Percentiles rank a stretch among this genome's conserved stretches.
Conservation (phyloP, 2,888 invertebrate genomes). For the Epistrophe eligans region DNA sequence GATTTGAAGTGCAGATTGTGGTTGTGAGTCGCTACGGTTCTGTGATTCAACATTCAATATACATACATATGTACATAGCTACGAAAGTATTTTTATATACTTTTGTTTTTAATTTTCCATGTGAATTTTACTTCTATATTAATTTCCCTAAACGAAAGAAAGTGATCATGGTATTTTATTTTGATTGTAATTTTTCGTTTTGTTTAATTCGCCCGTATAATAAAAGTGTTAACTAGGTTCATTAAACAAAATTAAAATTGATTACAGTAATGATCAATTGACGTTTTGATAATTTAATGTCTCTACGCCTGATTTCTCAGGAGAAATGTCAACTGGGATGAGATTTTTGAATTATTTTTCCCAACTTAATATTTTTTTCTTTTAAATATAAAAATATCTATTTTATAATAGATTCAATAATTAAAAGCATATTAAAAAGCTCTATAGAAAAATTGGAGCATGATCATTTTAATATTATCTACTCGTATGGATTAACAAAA, state of each 20-base stretch:
- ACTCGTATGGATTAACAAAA: too few relatives aligned
- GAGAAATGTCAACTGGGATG: too few relatives aligned
- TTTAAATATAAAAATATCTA: too few relatives aligned
- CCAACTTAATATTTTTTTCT: too few relatives aligned
- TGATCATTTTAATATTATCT: too few relatives aligned
- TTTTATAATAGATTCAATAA: too few relatives aligned
- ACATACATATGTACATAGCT: conserved; percentile 13
- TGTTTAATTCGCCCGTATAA: neutral
- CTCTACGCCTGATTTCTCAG: too few relatives aligned
- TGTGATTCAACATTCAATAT: conserved; percentile 49
- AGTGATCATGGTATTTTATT: conserved; percentile 42
- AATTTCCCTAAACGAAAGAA: conserved; percentile 65
- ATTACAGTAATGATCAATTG: neutral
- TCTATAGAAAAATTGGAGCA: too few relatives aligned
- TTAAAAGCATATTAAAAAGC: too few relatives aligned
- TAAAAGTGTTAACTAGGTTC: conserved; percentile 27
- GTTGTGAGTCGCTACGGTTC: conserved; percentile 52
- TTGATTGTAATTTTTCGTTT: neutral
- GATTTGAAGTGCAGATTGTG: conserved; percentile 41
- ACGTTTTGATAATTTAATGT: neutral
- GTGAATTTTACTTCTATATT: conserved; percentile 41
- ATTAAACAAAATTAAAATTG: conserved; percentile 7
- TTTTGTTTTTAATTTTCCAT: conserved; percentile 42
- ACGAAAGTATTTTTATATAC: conserved; percentile 36
- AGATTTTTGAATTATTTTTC: too few relatives aligned